A percentile compares a stretch with the other conserved stretches of the same genome.
phyloP scores from a whole-genome alignment of 2,113 vertebrate genomes.

The Ciconia boyciana region DNA sequence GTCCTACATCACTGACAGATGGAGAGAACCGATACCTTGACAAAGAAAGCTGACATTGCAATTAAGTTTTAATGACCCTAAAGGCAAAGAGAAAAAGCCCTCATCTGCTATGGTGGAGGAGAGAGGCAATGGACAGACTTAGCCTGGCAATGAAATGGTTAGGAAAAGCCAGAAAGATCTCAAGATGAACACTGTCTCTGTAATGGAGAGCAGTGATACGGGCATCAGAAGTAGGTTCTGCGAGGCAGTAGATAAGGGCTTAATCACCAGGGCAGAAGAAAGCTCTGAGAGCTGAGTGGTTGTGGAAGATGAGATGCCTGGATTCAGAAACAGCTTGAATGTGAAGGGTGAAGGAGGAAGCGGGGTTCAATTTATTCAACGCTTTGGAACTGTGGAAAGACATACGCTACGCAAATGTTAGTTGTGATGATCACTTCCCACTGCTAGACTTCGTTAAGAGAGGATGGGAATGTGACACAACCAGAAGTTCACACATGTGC shows the following conservation, averaged over 20 bases:
- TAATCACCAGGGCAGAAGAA: neutral
- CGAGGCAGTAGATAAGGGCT: neutral
- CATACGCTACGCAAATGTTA: neutral
- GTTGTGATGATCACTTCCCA: slow-evolving; percentile 48
- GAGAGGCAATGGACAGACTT: neutral
- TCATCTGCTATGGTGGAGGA: neutral
- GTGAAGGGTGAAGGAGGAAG: neutral
- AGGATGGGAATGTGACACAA: slow-evolving; percentile 5
- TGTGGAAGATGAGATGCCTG: neutral
- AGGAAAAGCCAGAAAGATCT: neutral
- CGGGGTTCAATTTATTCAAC: neutral
- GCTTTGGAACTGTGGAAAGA: slow-evolving; percentile 21
- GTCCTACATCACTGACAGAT: neutral
- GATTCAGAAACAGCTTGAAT: neutral
- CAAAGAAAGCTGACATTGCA: neutral
- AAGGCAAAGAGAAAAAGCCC: neutral
- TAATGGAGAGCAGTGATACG: neutral
- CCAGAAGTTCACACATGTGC: slow-evolving; percentile 40
- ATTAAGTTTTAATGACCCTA: neutral
- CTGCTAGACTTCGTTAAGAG: neutral
- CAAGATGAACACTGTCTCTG: neutral
- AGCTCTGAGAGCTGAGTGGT: neutral
- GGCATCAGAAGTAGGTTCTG: neutral
- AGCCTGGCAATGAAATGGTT: neutral
- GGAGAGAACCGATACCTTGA: neutral